phyloP scores from a whole-genome alignment of 2,888 invertebrate genomes.

The Agrilus mali region DNA sequence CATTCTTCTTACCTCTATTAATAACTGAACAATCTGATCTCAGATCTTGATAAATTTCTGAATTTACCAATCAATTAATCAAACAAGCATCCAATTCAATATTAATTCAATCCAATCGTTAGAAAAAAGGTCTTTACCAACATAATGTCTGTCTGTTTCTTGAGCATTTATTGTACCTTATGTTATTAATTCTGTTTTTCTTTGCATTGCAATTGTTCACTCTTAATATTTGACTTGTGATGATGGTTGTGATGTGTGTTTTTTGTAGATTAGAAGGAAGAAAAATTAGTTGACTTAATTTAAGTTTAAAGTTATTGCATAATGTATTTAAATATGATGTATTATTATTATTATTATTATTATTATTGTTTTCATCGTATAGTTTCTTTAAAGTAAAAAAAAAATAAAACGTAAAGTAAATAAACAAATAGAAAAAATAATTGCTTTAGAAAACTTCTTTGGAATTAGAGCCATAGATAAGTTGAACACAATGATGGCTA shows the following conservation, averaged over 20 bases:
- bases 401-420: too few species aligned
- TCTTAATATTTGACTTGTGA: slow-evolving; percentile 8
- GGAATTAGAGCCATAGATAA: too few species aligned
- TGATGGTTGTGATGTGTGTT: slow-evolving; percentile 23
- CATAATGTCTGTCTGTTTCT: slow-evolving; percentile 8
- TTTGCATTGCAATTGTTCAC: slow-evolving; percentile 13
- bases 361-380: slow-evolving; percentile 23
- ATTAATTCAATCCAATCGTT: background rate
- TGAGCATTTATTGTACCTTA: slow-evolving; percentile 6
- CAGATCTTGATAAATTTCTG: slow-evolving; percentile 10
- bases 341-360: slow-evolving; percentile 24
- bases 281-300: slow-evolving; percentile 13
- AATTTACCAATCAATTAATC: too few species aligned
- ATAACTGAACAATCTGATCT: slow-evolving; percentile 12
- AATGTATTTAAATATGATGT: slow-evolving; percentile 23
- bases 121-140: slow-evolving; percentile 1
- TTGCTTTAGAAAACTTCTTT: too few species aligned
- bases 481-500: too few species aligned
- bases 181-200: slow-evolving; percentile 11
- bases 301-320: slow-evolving; percentile 23
- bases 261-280: slow-evolving; percentile 17
- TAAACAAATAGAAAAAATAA: too few species aligned
- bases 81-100: too few species aligned
- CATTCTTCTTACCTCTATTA: background rate
- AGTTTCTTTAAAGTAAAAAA: too few species aligned